These are phyloP conservation scores for Phyllostomus discolor DNA, from an alignment of 2,113 vertebrate species.

Conservation along the genomic window DNA sequence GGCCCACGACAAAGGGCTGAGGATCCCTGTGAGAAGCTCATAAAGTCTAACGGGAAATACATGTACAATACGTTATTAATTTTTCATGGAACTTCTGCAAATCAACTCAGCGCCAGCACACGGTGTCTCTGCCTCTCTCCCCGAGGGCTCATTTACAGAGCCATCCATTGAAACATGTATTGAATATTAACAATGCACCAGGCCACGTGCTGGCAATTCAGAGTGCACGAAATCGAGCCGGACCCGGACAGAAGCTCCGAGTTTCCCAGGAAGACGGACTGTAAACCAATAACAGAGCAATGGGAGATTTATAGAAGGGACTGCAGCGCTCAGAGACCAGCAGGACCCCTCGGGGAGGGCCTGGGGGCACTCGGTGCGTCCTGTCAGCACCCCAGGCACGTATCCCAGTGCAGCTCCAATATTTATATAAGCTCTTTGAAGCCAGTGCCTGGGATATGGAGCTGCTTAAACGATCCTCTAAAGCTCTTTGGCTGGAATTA, in stretches of 20 bases:
- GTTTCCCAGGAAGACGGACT: not conserved
- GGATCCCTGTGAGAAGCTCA: not conserved
- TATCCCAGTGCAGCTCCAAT: not conserved
- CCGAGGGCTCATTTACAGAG: not conserved
- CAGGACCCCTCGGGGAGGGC: too few relatives aligned
- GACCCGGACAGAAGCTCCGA: not conserved
- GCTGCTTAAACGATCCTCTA: not conserved
- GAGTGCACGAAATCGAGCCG: not conserved
- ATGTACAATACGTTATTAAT: not conserved
- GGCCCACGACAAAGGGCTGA: not conserved
- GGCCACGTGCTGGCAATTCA: not conserved
- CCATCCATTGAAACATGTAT: not conserved
- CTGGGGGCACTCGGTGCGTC: too few relatives aligned
- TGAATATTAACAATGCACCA: not conserved
- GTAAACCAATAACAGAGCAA: not conserved
- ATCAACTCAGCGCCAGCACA: not conserved
- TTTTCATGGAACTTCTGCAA: not conserved
- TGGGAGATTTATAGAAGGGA: not conserved
- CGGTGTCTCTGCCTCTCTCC: not conserved
- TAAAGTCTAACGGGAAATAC: not conserved
- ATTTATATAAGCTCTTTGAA: not conserved
- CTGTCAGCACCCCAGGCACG: fast-evolving
- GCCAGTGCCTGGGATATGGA: fast-evolving
- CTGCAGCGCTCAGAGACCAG: not conserved
- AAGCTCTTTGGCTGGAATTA: not conserved